Evolutionary conservation across 1,140 invertebrate species (phyloP).

Genomic region (Contarinia nasturtii): DNA sequence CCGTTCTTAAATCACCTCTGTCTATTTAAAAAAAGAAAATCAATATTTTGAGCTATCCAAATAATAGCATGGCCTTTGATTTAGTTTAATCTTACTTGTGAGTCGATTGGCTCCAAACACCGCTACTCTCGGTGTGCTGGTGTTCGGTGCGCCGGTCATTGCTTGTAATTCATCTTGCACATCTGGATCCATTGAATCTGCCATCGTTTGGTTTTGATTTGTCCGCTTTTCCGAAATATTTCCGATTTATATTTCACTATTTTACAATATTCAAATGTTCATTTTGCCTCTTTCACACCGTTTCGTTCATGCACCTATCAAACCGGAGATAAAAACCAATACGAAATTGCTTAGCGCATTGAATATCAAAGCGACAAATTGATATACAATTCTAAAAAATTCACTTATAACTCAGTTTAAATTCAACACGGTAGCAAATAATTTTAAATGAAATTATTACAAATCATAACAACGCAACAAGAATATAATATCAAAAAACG

Average conservation of each 20-base stretch:
- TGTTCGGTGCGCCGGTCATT: constrained; percentile 9
- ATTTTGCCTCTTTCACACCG: too few relatives aligned
- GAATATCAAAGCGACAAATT: too few relatives aligned
- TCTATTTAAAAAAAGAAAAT: not conserved
- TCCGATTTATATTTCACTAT: not conserved
- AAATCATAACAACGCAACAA: too few relatives aligned
- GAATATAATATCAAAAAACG: too few relatives aligned
- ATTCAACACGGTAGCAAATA: too few relatives aligned
- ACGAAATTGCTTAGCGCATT: too few relatives aligned
- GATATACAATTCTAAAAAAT: too few relatives aligned
- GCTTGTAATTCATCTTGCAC: constrained; percentile 29
- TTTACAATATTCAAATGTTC: too few relatives aligned
- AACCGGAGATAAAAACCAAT: too few relatives aligned
- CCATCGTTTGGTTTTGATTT: not conserved
- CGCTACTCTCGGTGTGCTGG: not conserved
- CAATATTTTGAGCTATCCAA: not conserved
- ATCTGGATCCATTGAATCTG: constrained; percentile 19
- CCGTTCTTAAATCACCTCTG: not conserved
- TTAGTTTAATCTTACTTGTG: not conserved
- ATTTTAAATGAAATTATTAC: too few relatives aligned
- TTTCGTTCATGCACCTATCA: too few relatives aligned
- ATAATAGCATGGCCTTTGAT: not conserved
- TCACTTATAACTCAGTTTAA: too few relatives aligned
- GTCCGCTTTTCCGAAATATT: constrained; percentile 2
- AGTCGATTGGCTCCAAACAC: not conserved